A percentile compares a stretch with the other conserved stretches of the same genome.
Evolutionary conservation across 2,888 invertebrate species (phyloP).

Genomic region (Neria commutata): DNA sequence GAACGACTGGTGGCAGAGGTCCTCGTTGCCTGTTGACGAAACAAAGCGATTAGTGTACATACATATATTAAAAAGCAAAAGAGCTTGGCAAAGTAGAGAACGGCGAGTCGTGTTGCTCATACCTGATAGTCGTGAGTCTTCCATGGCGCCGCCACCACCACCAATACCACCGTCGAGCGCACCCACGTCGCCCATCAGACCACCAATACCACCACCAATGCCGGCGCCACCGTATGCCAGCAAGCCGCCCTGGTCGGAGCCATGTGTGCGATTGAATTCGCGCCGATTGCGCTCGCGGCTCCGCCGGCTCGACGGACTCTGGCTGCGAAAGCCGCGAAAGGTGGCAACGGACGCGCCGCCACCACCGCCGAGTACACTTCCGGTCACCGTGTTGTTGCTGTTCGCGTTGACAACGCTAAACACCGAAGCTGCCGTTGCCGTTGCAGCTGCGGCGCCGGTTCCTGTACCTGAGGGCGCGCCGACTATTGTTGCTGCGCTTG

Average conservation of each 20-base stretch:
- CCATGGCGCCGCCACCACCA: slow-evolving; percentile 47
- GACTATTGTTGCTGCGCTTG: not conserved
- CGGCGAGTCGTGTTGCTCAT: no score
- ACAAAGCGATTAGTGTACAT: no score
- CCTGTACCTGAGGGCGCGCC: not conserved
- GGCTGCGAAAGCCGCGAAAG: slow-evolving; percentile 59
- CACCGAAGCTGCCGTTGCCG: slow-evolving; percentile 43
- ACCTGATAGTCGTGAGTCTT: slow-evolving; percentile 60
- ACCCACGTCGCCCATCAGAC: slow-evolving; percentile 40
- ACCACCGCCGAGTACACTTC: slow-evolving; percentile 40
- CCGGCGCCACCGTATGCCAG: slow-evolving; percentile 54
- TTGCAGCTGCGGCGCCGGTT: slow-evolving; percentile 11
- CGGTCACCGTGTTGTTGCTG: slow-evolving; percentile 54
- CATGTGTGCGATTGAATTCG: slow-evolving; percentile 54
- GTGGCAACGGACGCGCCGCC: slow-evolving; percentile 31
- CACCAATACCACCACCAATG: slow-evolving; percentile 30
- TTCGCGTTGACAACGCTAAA: slow-evolving; percentile 23
- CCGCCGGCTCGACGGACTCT: slow-evolving; percentile 60
- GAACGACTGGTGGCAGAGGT: slow-evolving; percentile 59
- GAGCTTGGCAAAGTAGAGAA: not conserved
- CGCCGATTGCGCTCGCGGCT: slow-evolving; percentile 59
- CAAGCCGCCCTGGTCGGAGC: slow-evolving; percentile 58
- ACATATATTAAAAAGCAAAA: not conserved
- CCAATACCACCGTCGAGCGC: slow-evolving; percentile 30
- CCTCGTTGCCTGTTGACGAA: slow-evolving; percentile 56